A percentile compares a stretch with the other conserved stretches of the same genome.
Evolutionary conservation across 2,113 vertebrate genomes (phyloP).

Genomic region (Semicossyphus pulcher): DNA sequence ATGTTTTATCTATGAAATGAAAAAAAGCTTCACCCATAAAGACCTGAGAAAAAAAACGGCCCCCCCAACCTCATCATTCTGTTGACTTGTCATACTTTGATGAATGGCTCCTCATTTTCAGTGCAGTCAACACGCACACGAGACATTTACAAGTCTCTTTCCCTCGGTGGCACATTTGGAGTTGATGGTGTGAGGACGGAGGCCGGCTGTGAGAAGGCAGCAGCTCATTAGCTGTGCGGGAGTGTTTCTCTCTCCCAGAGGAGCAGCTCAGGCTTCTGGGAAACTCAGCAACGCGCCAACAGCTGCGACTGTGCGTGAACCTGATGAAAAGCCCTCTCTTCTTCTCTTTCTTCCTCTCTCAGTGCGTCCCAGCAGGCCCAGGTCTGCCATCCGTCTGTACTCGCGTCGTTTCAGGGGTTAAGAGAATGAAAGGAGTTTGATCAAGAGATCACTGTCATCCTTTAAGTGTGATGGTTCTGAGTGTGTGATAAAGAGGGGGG

Average conservation of each 20-base stretch:
- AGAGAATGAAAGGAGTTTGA: slow-evolving; percentile 46
- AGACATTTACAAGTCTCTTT: slow-evolving; percentile 42
- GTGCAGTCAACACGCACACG: slow-evolving; percentile 27
- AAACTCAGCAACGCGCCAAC: slow-evolving; percentile 74
- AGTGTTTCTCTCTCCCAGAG: slow-evolving; percentile 67
- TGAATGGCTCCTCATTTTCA: slow-evolving; percentile 49
- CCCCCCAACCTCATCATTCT: background rate
- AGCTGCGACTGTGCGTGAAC: slow-evolving; percentile 77
- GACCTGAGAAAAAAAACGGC: no score
- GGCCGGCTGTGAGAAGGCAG: slow-evolving; percentile 67
- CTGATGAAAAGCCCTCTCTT: slow-evolving; percentile 79
- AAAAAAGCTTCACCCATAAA: background rate
- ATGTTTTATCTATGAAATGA: background rate
- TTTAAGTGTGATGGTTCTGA: slow-evolving; percentile 9
- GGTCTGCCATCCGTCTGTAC: slow-evolving; percentile 58
- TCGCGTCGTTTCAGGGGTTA: slow-evolving; percentile 57
- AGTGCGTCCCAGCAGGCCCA: slow-evolving; percentile 30
- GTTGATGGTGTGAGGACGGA: slow-evolving; percentile 40
- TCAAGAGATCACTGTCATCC: slow-evolving; percentile 58
- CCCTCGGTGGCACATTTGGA: slow-evolving; percentile 35
- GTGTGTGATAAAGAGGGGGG: background rate
- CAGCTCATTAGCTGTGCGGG: slow-evolving; percentile 70
- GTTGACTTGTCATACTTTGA: slow-evolving; percentile 38
- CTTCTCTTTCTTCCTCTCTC: slow-evolving; percentile 50
- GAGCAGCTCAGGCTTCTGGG: slow-evolving; percentile 74